phyloP scores from a whole-genome alignment of 2,888 invertebrate genomes.

The Campoplex capitator region DNA sequence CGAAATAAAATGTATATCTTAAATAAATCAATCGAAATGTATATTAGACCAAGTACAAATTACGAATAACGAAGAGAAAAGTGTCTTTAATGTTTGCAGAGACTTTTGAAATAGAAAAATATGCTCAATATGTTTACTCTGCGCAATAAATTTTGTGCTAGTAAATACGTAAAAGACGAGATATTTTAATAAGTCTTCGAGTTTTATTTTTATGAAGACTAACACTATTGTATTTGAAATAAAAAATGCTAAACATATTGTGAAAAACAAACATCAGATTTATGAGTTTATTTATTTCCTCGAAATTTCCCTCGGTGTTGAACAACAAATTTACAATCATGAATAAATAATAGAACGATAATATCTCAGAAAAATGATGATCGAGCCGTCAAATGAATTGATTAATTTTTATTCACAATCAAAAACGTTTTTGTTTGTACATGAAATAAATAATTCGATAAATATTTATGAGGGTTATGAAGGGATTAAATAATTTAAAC shows the following conservation, averaged over 20 bases:
- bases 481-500: no score
- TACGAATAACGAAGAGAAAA: constrained; percentile 25
- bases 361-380: no score
- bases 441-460: neutral
- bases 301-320: neutral
- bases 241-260: neutral
- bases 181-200: constrained; percentile 45
- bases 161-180: constrained; percentile 28
- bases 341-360: neutral
- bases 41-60: constrained; percentile 55
- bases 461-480: neutral
- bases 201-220: constrained; percentile 23
- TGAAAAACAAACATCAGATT: neutral
- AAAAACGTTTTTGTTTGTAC: neutral
- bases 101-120: constrained; percentile 1
- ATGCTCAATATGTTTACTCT: constrained; percentile 49
- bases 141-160: constrained; percentile 21
- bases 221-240: constrained; percentile 1
- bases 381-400: no score
- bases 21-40: constrained; percentile 13
- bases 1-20: neutral
- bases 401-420: neutral
- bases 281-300: neutral
- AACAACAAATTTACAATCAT: neutral
- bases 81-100: constrained; percentile 1